Conservation (phyloP, 2,797 vertebrate genomes). For the Urosaurus nigricauda region DNA sequence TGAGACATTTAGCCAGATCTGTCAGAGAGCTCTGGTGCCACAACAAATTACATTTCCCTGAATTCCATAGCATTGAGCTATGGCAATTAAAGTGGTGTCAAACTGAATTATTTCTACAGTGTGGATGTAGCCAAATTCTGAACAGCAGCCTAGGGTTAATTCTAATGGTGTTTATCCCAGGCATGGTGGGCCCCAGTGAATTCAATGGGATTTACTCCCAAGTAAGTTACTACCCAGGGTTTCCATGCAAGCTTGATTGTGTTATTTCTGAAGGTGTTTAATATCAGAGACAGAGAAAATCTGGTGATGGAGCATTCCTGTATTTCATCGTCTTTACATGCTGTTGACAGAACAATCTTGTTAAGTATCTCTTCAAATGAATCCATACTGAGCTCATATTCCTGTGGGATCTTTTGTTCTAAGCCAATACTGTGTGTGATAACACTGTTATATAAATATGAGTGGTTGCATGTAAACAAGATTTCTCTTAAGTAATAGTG, state of each 20-base stretch:
- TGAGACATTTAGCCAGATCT: too few species aligned
- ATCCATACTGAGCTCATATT: neutral
- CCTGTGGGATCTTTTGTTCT: neutral
- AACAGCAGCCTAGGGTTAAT: neutral
- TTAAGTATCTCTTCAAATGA: neutral
- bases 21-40: too few species aligned
- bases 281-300: too few species aligned
- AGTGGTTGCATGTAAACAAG: slow-evolving; percentile 56
- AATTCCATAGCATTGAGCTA: too few species aligned
- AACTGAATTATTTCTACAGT: too few species aligned
- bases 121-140: neutral
- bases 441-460: slow-evolving; percentile 60
- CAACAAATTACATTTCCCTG: too few species aligned
- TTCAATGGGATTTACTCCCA: too few species aligned
- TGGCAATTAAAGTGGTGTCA: too few species aligned
- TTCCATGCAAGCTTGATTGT: neutral
- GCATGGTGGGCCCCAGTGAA: neutral
- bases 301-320: neutral
- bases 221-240: neutral
- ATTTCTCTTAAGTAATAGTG: slow-evolving; percentile 59
- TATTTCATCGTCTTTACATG: neutral
- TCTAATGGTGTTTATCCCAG: neutral
- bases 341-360: neutral
- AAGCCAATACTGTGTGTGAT: neutral
- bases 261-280: neutral